Conservation (phyloP, 2,113 vertebrate genomes). For the Corvus cornix region DNA sequence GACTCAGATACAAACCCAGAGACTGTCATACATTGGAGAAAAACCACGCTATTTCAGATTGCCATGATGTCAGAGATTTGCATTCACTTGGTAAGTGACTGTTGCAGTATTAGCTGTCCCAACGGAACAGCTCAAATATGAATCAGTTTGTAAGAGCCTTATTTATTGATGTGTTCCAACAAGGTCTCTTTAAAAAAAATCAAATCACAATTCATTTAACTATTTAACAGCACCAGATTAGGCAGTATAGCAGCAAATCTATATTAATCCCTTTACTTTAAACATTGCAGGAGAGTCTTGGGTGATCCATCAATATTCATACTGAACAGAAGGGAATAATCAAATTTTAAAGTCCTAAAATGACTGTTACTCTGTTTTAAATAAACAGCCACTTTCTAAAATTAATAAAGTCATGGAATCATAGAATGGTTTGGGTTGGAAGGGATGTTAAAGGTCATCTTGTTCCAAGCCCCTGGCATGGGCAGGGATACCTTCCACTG, state of each 20-base stretch:
- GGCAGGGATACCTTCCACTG: neutral
- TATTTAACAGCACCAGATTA: neutral
- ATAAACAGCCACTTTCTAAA: neutral
- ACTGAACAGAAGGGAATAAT: neutral
- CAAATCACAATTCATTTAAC: neutral
- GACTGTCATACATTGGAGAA: neutral
- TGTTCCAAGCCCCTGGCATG: neutral
- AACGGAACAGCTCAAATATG: neutral
- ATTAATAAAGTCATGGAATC: neutral
- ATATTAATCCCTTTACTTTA: neutral
- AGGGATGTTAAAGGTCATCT: neutral
- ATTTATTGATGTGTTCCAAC: neutral
- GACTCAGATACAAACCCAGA: neutral
- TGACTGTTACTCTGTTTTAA: neutral
- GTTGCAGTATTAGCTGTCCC: neutral
- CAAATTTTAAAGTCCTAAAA: neutral
- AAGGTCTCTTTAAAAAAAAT: neutral
- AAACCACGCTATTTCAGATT: neutral
- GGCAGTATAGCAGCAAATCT: neutral
- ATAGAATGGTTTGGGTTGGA: neutral
- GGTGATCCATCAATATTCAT: neutral
- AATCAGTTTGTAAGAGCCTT: neutral
- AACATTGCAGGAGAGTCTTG: neutral
- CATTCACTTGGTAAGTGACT: neutral
- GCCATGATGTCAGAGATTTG: neutral